Base-by-base conservation (phyloP, 2,113 vertebrate species). In the Rhipidura dahli region DNA sequence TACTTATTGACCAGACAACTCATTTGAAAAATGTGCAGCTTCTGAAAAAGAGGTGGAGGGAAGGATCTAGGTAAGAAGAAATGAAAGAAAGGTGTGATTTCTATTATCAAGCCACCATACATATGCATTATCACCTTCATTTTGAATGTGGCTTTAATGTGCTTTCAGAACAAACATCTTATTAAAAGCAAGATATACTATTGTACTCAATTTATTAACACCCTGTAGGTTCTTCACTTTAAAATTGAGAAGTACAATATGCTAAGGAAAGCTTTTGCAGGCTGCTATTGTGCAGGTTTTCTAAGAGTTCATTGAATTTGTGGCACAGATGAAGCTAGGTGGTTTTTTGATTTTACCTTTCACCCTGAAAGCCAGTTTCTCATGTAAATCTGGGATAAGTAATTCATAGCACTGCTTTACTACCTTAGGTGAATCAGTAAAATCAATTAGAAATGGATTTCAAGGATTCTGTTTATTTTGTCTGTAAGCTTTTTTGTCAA, bases 171-270 rank as follows among this genome's bases (percentile, higher is more conserved):
- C 68, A 97, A 96, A 75, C 28, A 68, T 60, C 92, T 84, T 94
- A 93, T 85, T 94, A 94, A 96, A 96, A 89, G 83, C 56, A 92
- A 87, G 94, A 88, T 68, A 68, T 82, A 71, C 60, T 39, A 80
- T 94, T 93, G 59, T 82, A 59, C 63, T 89, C 37, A 76, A 57
- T 85, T 95, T 94, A 95, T 96, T 97, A 97, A 63, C 85, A 94
- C 53, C 30, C 51, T 87, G 39, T 51, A 93, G 53, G 44, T 68
- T 76, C 72, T 92, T 89, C 60, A 86, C 49, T 79, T 92, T 89
- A 60, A n/a, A 68, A 47, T 9, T 21, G 39, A 40, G 59, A 65
- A 61, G 63, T 60, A 71, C 42, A 37, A 20, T 92, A 73, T 51
- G 47, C 77, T 80, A 77, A 71, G 47, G 75, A 89, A 64, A 90